phyloP scores from a whole-genome alignment of 2,888 invertebrate species.

The Pterostichus madidus region DNA sequence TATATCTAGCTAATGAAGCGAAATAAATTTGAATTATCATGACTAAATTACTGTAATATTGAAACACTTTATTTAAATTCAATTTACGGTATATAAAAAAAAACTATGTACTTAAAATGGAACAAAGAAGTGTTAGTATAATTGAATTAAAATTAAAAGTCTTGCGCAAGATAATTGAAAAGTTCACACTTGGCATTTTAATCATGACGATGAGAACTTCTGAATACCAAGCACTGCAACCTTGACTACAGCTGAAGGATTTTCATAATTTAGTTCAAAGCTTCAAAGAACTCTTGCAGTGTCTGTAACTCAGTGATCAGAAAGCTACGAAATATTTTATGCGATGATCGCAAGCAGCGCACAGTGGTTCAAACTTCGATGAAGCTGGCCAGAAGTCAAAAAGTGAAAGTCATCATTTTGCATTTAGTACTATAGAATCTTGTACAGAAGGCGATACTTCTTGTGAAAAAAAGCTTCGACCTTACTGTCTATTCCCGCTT shows the following conservation, averaged over 20 bases:
- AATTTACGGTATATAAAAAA: slow-evolving; percentile 44
- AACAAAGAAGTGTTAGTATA: slow-evolving; percentile 55
- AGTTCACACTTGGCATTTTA: slow-evolving; percentile 55
- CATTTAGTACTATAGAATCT: too few species aligned
- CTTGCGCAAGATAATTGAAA: slow-evolving; percentile 47
- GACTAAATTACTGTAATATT: too few species aligned
- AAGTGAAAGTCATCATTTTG: too few species aligned
- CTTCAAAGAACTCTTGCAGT: neutral
- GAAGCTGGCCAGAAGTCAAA: too few species aligned
- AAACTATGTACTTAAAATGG: slow-evolving; percentile 24
- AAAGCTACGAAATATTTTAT: too few species aligned
- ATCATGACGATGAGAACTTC: slow-evolving; percentile 42
- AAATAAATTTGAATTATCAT: too few species aligned
- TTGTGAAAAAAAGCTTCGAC: too few species aligned
- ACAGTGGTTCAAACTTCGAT: too few species aligned
- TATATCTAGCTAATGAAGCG: too few species aligned
- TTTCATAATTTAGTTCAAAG: neutral
- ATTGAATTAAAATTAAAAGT: slow-evolving; percentile 61
- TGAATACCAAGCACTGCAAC: slow-evolving; percentile 39
- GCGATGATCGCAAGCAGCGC: too few species aligned
- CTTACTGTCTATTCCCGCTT: too few species aligned
- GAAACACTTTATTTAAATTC: neutral
- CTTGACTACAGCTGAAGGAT: neutral
- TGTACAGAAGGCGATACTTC: too few species aligned
- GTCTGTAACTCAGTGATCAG: neutral